Evolutionary conservation across 2,113 vertebrate species (phyloP).

Genomic region (Brachyistius frenatus): DNA sequence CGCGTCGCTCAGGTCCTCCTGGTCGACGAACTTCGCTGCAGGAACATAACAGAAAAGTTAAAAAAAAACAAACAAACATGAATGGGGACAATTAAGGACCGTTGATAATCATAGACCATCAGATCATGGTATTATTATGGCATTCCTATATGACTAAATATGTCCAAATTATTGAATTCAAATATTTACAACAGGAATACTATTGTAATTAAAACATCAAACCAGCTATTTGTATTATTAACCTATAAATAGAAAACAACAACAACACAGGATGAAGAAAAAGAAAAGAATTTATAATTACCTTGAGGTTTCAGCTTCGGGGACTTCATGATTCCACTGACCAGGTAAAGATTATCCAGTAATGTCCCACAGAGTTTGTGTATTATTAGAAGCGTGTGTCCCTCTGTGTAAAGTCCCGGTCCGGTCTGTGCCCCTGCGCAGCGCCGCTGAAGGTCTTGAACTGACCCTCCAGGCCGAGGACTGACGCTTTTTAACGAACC

Average conservation of each 20-base stretch:
- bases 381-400: background rate
- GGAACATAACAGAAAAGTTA: too few relatives aligned
- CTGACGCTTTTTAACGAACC: constrained; percentile 71
- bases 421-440: background rate
- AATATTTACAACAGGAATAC: too few relatives aligned
- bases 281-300: constrained; percentile 43
- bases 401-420: constrained; percentile 6
- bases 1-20: constrained; percentile 87
- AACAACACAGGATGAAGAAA: background rate
- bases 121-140: too few relatives aligned
- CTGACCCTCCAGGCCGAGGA: background rate
- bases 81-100: too few relatives aligned
- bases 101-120: too few relatives aligned
- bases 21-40: constrained; percentile 57
- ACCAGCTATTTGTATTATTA: too few relatives aligned
- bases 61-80: background rate
- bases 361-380: background rate
- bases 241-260: too few relatives aligned
- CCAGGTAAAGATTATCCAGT: constrained; percentile 24
- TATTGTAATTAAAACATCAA: too few relatives aligned
- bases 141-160: too few relatives aligned
- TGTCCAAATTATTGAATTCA: too few relatives aligned
- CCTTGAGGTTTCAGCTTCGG: constrained; percentile 78
- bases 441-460: constrained; percentile 3
- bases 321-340: constrained; percentile 80